Conservation (phyloP, 2,888 invertebrate species). For the Cephonodes hylas region DNA sequence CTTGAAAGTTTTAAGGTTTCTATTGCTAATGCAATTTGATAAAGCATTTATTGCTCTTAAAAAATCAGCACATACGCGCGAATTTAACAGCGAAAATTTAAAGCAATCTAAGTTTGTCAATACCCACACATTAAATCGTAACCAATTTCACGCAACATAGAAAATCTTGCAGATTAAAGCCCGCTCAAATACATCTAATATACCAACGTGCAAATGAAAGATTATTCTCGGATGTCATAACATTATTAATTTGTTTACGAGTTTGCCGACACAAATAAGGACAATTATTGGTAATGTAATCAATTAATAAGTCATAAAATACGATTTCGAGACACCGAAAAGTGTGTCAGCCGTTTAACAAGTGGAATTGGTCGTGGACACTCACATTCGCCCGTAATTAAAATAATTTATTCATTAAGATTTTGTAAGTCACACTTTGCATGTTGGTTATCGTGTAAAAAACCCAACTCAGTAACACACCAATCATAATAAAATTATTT, state of each 20-base stretch:
- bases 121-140: no score
- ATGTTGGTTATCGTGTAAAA: neutral
- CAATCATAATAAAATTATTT: neutral
- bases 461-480: neutral
- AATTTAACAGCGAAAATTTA: no score
- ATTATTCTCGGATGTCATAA: neutral
- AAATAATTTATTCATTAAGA: constrained; percentile 6
- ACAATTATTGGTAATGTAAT: neutral
- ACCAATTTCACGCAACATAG: no score
- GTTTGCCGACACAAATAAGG: neutral
- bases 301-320: constrained; percentile 4
- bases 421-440: neutral
- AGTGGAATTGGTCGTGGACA: neutral
- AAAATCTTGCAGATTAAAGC: no score
- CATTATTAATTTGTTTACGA: constrained; percentile 1
- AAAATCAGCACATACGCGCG: no score
- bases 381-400: constrained; percentile 2
- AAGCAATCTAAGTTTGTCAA: no score
- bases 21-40: no score
- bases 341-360: neutral
- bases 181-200: no score
- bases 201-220: neutral
- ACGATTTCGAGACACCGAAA: constrained; percentile 5
- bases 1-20: no score
- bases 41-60: no score